Evolutionary conservation across 2,888 invertebrate genomes (phyloP).

Genomic region (Drosophila parthenogenetica): DNA sequence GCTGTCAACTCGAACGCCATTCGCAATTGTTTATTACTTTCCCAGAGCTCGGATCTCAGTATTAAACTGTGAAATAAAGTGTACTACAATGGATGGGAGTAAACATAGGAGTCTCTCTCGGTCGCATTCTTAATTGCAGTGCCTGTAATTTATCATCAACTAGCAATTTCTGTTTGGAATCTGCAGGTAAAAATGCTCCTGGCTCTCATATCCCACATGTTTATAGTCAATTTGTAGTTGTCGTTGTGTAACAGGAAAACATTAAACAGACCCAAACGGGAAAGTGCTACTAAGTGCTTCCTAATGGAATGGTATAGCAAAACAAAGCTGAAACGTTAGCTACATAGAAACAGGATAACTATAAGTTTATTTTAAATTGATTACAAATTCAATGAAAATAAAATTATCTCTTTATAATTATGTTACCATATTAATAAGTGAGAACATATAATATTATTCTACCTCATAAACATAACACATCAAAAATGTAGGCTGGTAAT

Average conservation of each 20-base stretch:
- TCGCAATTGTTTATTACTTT: constrained; percentile 70
- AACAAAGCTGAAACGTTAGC: not conserved
- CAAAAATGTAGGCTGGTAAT: too few species aligned
- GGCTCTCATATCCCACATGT: constrained; percentile 55
- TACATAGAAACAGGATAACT: not conserved
- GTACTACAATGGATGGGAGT: not conserved
- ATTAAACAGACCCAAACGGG: constrained; percentile 41
- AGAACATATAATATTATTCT: too few species aligned
- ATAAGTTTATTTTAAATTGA: not conserved
- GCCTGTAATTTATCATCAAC: constrained; percentile 72
- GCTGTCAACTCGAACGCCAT: constrained; percentile 69
- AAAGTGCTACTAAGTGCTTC: constrained; percentile 44
- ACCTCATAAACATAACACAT: too few species aligned
- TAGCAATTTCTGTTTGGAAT: constrained; percentile 52
- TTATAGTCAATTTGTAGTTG: constrained; percentile 33
- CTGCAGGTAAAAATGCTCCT: constrained; percentile 54
- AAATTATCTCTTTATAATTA: not conserved
- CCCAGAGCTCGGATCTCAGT: constrained; percentile 20
- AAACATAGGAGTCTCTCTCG: constrained; percentile 25
- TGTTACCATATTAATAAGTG: too few species aligned
- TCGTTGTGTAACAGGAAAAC: constrained; percentile 24
- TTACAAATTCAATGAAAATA: not conserved
- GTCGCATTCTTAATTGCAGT: constrained; percentile 67
- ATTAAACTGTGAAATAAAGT: constrained; percentile 8
- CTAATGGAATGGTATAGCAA: constrained; percentile 48